phyloP scores from a whole-genome alignment of 1,140 invertebrate genomes.

The Trichonephila clavata region DNA sequence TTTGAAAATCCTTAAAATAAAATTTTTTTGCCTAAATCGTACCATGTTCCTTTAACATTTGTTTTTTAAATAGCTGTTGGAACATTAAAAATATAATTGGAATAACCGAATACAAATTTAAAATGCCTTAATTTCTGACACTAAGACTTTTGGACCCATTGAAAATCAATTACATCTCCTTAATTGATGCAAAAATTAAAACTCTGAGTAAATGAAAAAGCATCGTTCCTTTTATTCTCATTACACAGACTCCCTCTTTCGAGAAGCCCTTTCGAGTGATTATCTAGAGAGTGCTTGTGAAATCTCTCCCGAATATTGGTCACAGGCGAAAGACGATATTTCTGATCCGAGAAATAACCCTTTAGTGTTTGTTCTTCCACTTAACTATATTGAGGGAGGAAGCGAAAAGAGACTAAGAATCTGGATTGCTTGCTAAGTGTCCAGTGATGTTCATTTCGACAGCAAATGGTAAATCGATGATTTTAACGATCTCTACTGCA shows the following conservation, averaged over 20 bases:
- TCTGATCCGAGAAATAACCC: neutral
- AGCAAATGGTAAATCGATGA: neutral
- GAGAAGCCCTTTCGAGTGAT: neutral
- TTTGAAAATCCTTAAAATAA: too few relatives aligned
- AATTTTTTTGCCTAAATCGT: too few relatives aligned
- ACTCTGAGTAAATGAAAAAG: too few relatives aligned
- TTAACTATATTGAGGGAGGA: neutral
- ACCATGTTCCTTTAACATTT: too few relatives aligned
- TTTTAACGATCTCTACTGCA: neutral
- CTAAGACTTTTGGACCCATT: too few relatives aligned
- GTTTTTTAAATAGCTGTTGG: too few relatives aligned
- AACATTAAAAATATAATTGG: too few relatives aligned
- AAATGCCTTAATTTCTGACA: too few relatives aligned
- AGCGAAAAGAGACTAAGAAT: neutral
- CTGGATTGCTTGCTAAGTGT: conserved; percentile 14
- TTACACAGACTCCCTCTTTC: neutral
- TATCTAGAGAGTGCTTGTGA: neutral
- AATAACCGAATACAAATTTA: too few relatives aligned
- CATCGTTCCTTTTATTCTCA: too few relatives aligned
- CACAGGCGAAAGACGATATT: neutral
- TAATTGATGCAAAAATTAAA: too few relatives aligned
- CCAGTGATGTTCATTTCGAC: neutral
- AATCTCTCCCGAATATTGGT: neutral
- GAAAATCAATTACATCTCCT: too few relatives aligned
- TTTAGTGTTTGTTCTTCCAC: conserved; percentile 6